phyloP scores from a whole-genome alignment of 2,888 invertebrate genomes.

The Loripinus fragilis region DNA sequence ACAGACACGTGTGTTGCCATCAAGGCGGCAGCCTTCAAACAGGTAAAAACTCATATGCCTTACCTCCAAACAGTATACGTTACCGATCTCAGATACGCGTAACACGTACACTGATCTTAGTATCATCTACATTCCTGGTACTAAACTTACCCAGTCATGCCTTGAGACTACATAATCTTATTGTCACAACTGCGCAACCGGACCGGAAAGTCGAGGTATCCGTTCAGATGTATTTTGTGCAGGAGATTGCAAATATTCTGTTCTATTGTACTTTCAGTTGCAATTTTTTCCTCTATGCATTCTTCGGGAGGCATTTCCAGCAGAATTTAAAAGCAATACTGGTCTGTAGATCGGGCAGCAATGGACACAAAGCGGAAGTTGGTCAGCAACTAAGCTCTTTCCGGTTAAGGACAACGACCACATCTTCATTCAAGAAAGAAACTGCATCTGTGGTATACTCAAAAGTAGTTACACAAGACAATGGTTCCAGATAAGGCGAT shows the following conservation, averaged over 20 bases:
- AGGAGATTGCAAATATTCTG: slow-evolving; percentile 60
- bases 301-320: slow-evolving; percentile 68
- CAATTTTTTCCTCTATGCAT: slow-evolving; percentile 69
- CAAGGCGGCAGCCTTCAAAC: background rate
- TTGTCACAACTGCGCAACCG: slow-evolving; percentile 34
- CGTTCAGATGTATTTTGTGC: slow-evolving; percentile 54
- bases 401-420: background rate
- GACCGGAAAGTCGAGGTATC: slow-evolving; percentile 22
- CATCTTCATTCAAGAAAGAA: too few species aligned
- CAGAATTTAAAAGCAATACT: slow-evolving; percentile 46
- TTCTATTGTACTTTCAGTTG: slow-evolving; percentile 70
- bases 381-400: slow-evolving; percentile 26
- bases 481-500: too few species aligned
- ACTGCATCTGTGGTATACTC: too few species aligned
- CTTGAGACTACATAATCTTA: slow-evolving; percentile 65
- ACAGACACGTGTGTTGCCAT: slow-evolving; percentile 21
- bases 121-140: slow-evolving; percentile 74
- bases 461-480: too few species aligned
- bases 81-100: slow-evolving; percentile 64
- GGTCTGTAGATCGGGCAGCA: slow-evolving; percentile 24
- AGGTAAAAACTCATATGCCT: background rate
- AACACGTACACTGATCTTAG: slow-evolving; percentile 70
- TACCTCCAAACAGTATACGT: slow-evolving; percentile 17
- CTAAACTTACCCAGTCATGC: slow-evolving; percentile 77
- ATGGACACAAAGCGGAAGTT: slow-evolving; percentile 20